Base-by-base conservation (phyloP, 2,888 invertebrate genomes). In the Pyrochroa serraticornis region DNA sequence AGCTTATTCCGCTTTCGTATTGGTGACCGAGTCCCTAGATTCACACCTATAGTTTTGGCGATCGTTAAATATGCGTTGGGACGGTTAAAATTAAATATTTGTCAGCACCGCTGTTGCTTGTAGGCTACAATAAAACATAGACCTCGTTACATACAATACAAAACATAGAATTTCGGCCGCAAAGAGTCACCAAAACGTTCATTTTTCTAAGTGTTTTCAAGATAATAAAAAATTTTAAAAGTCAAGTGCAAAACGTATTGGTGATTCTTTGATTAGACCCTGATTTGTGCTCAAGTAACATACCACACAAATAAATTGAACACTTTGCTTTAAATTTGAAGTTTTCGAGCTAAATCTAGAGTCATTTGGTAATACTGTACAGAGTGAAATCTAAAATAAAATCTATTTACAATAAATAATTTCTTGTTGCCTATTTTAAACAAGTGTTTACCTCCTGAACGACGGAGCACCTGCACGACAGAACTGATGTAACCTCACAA, bases 341-440 rank as follows among this genome's bases (percentile, higher is more conserved):
- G 10, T 42, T 44, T 34, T 55, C 30, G 9, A 34, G 7, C 43
- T 48, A 45, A 9, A 42, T 36, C 48, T 55, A 41, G 6, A 12
- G 34, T 8, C 22, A 30, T n/a, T 34, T 12, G 13, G 34, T 55
- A 57, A 56, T 56, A 56, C 55, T 56, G 55, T 56, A 56, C 55
- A 51, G 44, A 56, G 41, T 50, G 36, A 22, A 45, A 41, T 49
- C 38, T 54, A 59, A 47, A 41, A 35, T 58, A 50, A 55, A 58
- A 22, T 22, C 55, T 66, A 67, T 67, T 50, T 67, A 67, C 67
- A 67, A 64, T 63, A 60, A 54, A 52, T 46, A 45, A 58, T 45
- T 58, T 43, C 56, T 53, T 42, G 34, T 66, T 64, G 64, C 60
- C 63, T 62, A 53, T 49, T 64, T 60, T 64, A 54, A 67, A 65